A percentile compares a stretch with the other conserved stretches of the same genome.
Evolutionary conservation across 2,888 invertebrate species (phyloP).

Genomic region (Microchrysa polita): DNA sequence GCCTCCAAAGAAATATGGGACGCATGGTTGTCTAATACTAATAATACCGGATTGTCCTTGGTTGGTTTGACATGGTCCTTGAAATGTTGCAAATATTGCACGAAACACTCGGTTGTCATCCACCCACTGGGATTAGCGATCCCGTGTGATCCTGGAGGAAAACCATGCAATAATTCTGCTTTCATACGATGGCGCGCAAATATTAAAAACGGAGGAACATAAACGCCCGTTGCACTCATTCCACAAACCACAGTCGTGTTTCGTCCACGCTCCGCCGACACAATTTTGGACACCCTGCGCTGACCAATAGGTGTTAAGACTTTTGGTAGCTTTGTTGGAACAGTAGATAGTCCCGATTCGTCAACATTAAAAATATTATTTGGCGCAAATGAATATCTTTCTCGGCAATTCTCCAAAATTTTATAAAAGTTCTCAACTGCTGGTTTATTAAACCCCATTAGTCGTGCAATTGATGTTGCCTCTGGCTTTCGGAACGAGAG

Average conservation of each 20-base stretch:
- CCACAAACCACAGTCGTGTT: constrained; percentile 58
- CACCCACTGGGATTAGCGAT: neutral
- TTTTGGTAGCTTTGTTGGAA: constrained; percentile 57
- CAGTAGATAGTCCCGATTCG: constrained; percentile 62
- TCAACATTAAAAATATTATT: constrained; percentile 59
- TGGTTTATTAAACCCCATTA: constrained; percentile 24
- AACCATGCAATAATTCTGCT: constrained; percentile 51
- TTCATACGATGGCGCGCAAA: constrained; percentile 55
- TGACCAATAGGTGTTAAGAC: constrained; percentile 58
- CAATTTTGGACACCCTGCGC: constrained; percentile 56
- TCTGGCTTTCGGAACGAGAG: neutral
- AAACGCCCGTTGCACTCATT: constrained; percentile 54
- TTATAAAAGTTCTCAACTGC: constrained; percentile 51
- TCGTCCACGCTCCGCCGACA: constrained; percentile 60
- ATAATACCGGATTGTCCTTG: too few species aligned
- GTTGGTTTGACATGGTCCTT: neutral
- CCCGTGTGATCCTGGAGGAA: constrained; percentile 55
- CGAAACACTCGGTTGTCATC: neutral
- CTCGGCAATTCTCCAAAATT: neutral
- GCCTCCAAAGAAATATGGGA: too few species aligned
- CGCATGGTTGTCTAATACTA: too few species aligned
- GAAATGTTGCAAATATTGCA: neutral
- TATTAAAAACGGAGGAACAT: constrained; percentile 58
- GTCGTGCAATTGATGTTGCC: neutral
- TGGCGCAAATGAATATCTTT: neutral